A percentile compares a stretch with the other conserved stretches of the same genome.
Evolutionary conservation across 2,113 vertebrate genomes (phyloP).

Genomic region (Aix galericulata): DNA sequence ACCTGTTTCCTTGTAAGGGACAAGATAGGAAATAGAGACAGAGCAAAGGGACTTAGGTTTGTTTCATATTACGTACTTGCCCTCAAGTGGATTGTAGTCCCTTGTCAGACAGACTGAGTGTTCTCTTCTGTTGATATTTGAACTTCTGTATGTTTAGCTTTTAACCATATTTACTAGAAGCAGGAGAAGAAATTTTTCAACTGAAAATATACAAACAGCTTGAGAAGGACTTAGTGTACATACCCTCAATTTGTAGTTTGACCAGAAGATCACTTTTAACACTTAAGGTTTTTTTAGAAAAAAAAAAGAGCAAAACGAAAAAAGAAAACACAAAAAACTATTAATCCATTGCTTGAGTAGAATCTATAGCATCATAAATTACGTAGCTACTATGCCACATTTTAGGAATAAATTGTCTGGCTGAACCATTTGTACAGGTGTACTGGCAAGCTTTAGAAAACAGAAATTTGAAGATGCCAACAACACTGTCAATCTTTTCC

Average conservation of each 20-base stretch:
- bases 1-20: background rate
- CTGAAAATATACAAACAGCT: background rate
- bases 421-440: background rate
- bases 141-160: background rate
- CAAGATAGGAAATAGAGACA: background rate
- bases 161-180: background rate
- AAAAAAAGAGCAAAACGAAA: too few relatives aligned
- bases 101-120: background rate
- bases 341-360: background rate
- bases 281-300: rapidly evolving
- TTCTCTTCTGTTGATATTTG: background rate
- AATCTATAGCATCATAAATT: background rate
- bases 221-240: background rate
- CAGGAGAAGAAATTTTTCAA: background rate
- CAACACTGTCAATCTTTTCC: rapidly evolving
- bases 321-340: too few relatives aligned
- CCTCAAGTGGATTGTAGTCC: background rate
- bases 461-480: background rate
- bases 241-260: background rate
- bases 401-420: background rate
- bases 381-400: background rate
- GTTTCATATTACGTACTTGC: background rate
- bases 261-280: background rate
- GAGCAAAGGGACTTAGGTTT: background rate
- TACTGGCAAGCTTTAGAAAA: background rate